These are phyloP conservation scores for Aphaenogaster ashmeadi DNA, from an alignment of 1,140 invertebrate genomes.

Conservation along the genomic window DNA sequence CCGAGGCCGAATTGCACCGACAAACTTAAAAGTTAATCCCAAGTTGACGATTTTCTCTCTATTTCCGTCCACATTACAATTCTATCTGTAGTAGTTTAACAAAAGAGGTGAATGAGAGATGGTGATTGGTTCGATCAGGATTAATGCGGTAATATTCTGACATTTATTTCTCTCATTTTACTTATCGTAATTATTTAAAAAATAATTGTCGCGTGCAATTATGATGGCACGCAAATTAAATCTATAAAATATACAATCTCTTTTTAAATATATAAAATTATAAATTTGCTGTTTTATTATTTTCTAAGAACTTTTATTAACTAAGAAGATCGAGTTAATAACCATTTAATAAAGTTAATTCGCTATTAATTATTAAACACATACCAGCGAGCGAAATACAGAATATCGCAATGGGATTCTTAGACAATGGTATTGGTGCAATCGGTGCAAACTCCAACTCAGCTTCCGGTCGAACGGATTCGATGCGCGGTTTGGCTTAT, in stretches of 20 bases:
- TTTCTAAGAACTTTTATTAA: background rate
- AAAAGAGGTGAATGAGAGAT: constrained; percentile 29
- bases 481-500: background rate
- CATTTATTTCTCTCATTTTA: background rate
- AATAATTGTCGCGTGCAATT: background rate
- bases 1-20: constrained; percentile 48
- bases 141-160: constrained; percentile 15
- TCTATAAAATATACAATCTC: background rate
- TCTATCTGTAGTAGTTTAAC: background rate
- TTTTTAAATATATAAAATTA: constrained; percentile 19
- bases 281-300: constrained; percentile 36
- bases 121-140: constrained; percentile 4
- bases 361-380: constrained; percentile 7
- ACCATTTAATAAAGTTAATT: background rate
- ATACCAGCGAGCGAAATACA: background rate
- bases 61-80: constrained; percentile 25
- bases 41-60: constrained; percentile 17
- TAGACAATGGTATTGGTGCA: background rate
- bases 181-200: constrained; percentile 20
- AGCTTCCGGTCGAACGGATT: constrained; percentile 26
- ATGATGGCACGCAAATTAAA: background rate
- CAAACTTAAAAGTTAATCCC: constrained; percentile 15
- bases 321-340: background rate
- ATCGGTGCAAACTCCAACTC: constrained; percentile 16
- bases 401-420: background rate